Base-by-base conservation (phyloP, 2,888 invertebrate genomes). In the Xestia xanthographa region DNA sequence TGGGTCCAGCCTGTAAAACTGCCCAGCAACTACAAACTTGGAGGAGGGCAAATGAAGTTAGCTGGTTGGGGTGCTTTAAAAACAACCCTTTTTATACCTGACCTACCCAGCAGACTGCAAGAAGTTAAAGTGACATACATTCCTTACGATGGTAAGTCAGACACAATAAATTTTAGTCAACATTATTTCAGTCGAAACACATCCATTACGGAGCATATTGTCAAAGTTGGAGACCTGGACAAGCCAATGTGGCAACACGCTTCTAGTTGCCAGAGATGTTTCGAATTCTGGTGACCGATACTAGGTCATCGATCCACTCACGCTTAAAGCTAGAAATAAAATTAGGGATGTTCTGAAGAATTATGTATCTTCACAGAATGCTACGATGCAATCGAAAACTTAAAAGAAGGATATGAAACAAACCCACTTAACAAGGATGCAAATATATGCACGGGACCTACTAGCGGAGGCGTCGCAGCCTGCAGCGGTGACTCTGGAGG, bases 401-500 rank as follows among this genome's bases (percentile, higher is more conserved):
- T 95, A 58, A 92, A 92, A 82, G 94, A 94, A 45, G 71, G 67
- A 22, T 88, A 89, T 65, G 96, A 96, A 91, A 73, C 73, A 0
- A 96, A 96, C 82, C 96, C 97, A 29, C 87, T 97, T 2, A 92
- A 93, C 72, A 92, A 92, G 86, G 84, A 92, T 1, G 94, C 95
- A 34, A 96, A 97, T 81, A 92, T 97, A 53, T 97, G 97, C 87
- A 97, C 97, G 1, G 97, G 97, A 0, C 97, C 97, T 0, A 86
- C 95, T 9, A 90, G 90, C 6, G 97, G 97, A 5, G 96, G 96
- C 0, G 87, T 95, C 22, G 95, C 97, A n/a, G 97, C 97, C 20
- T 97, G 97, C 86, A 94, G 90, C 66, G 97, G 97, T 22, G 97
- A 97, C 82, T 97, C 97, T 14, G 97, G 97, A 4, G 97, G 97